phyloP scores from a whole-genome alignment of 2,113 vertebrate species.

The Thoracochromis brauschi region DNA sequence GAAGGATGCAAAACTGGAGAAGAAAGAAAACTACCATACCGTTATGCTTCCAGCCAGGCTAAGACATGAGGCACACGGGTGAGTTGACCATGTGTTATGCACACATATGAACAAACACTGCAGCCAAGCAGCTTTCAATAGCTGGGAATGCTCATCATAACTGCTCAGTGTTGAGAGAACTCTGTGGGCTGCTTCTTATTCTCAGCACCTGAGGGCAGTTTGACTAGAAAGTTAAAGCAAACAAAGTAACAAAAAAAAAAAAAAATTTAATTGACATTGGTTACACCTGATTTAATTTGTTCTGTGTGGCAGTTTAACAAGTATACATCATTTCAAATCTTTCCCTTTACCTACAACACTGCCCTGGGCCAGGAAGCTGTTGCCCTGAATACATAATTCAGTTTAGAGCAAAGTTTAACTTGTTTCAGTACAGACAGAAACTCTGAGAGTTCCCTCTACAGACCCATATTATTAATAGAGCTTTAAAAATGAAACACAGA shows the following conservation, averaged over 20 bases:
- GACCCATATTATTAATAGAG: neutral
- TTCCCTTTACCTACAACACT: neutral
- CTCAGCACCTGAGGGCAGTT: neutral
- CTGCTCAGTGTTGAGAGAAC: neutral
- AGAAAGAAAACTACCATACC: conserved; percentile 17
- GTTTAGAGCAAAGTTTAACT: neutral
- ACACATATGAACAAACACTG: neutral
- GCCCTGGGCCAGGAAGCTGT: neutral
- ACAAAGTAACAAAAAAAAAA: neutral
- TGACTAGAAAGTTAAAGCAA: neutral
- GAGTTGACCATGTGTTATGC: neutral
- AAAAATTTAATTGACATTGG: neutral
- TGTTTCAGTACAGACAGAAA: neutral
- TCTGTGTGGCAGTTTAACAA: neutral
- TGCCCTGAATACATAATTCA: neutral
- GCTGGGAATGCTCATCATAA: neutral
- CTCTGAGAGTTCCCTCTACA: neutral
- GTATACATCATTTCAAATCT: neutral
- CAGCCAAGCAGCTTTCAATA: neutral
- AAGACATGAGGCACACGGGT: neutral
- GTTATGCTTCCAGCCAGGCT: neutral
- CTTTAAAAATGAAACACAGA: neutral
- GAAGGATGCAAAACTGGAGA: neutral
- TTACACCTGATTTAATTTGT: neutral
- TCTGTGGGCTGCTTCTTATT: neutral